Conservation (phyloP, 2,113 vertebrate species). For the Chrysemys picta region DNA sequence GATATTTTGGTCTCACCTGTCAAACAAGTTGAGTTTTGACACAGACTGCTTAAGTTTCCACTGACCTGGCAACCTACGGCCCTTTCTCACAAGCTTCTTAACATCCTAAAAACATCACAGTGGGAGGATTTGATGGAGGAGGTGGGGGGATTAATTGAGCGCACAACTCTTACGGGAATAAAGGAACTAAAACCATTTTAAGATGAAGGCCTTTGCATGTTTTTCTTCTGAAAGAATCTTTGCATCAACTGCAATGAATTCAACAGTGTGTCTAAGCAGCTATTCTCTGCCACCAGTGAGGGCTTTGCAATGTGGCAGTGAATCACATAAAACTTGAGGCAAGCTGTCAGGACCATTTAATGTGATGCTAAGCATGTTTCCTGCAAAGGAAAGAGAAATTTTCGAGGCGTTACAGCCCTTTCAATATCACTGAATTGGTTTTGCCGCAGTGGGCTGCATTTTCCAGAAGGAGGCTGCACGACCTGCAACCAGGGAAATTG, state of each 20-base stretch:
- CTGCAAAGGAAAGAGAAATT: conserved; percentile 46
- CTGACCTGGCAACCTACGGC: conserved; percentile 74
- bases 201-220: conserved; percentile 41
- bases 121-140: conserved; percentile 67
- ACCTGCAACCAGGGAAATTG: neutral
- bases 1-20: conserved; percentile 68
- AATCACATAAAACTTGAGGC: conserved; percentile 78
- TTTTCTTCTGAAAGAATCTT: conserved; percentile 76
- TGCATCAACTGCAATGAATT: conserved; percentile 76
- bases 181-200: conserved; percentile 76
- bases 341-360: conserved; percentile 79
- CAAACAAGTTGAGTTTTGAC: conserved; percentile 76
- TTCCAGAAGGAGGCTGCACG: neutral
- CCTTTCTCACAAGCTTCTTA: conserved; percentile 68
- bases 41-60: conserved; percentile 73
- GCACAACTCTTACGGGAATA: conserved; percentile 70
- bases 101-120: conserved; percentile 75
- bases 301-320: conserved; percentile 71
- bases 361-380: conserved; percentile 77
- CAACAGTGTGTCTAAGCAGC: conserved; percentile 66
- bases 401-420: conserved; percentile 44
- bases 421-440: neutral
- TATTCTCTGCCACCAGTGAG: conserved; percentile 63
- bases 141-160: conserved; percentile 40
- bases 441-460: neutral